A percentile compares a stretch with the other conserved stretches of the same genome.
These are phyloP conservation scores for Prunella fulvescens DNA, from an alignment of 2,113 vertebrate genomes.

Conservation along the genomic window DNA sequence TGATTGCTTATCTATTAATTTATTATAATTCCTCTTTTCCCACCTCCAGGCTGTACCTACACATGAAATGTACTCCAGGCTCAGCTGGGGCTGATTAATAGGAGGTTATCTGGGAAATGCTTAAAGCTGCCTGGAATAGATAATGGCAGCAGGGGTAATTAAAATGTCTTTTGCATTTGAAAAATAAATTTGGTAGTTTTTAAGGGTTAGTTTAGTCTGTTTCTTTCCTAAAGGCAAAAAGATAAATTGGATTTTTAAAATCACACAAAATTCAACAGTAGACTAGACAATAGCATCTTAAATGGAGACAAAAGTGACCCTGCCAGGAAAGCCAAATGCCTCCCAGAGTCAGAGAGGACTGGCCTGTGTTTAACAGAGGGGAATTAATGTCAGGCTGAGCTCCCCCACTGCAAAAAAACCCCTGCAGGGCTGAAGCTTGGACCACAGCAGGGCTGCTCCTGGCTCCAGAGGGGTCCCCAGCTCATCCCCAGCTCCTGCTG, in stretches of 20 bases:
- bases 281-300: neutral
- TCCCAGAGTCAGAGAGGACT: neutral
- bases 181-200: slow-evolving; percentile 60
- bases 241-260: slow-evolving; percentile 37
- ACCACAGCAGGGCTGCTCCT: neutral
- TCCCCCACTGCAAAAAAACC: neutral
- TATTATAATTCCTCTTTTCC: slow-evolving; percentile 77
- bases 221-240: slow-evolving; percentile 51
- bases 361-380: neutral
- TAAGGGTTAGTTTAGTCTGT: slow-evolving; percentile 37
- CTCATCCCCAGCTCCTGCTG: neutral
- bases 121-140: slow-evolving; percentile 75
- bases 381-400: neutral
- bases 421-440: neutral
- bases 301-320: neutral
- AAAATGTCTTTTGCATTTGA: slow-evolving; percentile 72
- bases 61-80: slow-evolving; percentile 69
- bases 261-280: neutral
- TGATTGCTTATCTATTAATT: slow-evolving; percentile 86
- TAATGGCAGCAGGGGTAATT: slow-evolving; percentile 77
- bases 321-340: neutral
- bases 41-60: slow-evolving; percentile 79
- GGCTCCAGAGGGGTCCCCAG: neutral
- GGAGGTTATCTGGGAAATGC: slow-evolving; percentile 75
- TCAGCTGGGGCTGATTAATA: slow-evolving; percentile 79